Evolutionary conservation across 2,113 vertebrate genomes (phyloP).

Genomic region (Nansenia antarctica): DNA sequence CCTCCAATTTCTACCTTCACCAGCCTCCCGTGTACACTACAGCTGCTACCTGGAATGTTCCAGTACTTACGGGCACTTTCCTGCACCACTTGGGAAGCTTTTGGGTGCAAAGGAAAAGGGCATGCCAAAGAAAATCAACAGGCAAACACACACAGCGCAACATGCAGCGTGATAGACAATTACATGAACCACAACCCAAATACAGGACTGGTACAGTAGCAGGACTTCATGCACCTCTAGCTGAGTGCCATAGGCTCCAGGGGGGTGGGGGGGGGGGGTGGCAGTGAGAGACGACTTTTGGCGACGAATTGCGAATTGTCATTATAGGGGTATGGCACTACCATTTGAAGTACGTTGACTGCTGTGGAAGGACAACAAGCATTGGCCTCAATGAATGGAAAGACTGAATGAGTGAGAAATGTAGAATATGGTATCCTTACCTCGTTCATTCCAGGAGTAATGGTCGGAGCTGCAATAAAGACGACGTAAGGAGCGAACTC

Average conservation of each 20-base stretch:
- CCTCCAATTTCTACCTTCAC: too few relatives aligned
- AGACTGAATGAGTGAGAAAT: too few relatives aligned
- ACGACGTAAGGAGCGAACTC: constrained; percentile 92
- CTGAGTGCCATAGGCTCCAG: too few relatives aligned
- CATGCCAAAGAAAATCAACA: constrained; percentile 11
- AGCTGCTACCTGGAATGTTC: neutral
- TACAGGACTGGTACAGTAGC: neutral
- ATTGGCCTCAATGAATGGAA: too few relatives aligned
- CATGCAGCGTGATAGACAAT: neutral
- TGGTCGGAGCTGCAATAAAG: constrained; percentile 90
- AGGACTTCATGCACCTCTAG: too few relatives aligned
- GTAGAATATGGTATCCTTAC: constrained; percentile 63
- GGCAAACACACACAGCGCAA: neutral
- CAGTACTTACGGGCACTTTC: constrained; percentile 90
- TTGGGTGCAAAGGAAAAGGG: constrained; percentile 70
- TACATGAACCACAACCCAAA: neutral
- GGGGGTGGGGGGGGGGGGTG: too few relatives aligned
- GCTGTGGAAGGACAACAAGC: too few relatives aligned
- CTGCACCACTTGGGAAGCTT: constrained; percentile 94
- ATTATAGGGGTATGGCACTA: too few relatives aligned
- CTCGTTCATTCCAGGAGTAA: constrained; percentile 91
- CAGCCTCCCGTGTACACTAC: too few relatives aligned
- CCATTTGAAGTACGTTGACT: too few relatives aligned
- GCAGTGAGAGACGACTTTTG: too few relatives aligned
- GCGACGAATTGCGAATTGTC: too few relatives aligned